A percentile compares a stretch with the other conserved stretches of the same genome.
Conservation (phyloP, 2,113 vertebrate genomes). For the Cathartes aura region DNA sequence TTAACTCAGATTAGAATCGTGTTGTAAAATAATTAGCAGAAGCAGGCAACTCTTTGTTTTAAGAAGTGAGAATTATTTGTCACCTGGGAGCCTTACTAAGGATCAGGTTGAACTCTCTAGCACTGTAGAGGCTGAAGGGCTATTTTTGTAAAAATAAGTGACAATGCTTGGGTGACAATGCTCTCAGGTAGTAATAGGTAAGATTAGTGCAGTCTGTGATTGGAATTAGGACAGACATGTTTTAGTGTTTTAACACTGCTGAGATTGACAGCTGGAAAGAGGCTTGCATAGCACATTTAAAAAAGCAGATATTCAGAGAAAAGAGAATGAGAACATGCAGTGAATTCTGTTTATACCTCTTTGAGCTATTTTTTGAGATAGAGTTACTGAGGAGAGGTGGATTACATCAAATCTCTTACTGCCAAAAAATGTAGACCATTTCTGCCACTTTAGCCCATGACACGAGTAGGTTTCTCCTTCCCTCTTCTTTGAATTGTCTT, state of each 20-base stretch:
- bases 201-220: not conserved
- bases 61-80: not conserved
- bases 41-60: not conserved
- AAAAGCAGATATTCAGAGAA: constrained; percentile 33
- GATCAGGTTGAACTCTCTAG: not conserved
- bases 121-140: not conserved
- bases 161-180: not conserved
- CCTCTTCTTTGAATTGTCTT: not conserved
- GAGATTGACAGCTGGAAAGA: constrained; percentile 40
- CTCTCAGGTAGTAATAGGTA: not conserved
- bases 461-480: not conserved
- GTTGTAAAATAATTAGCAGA: not conserved
- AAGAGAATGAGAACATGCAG: not conserved
- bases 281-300: not conserved
- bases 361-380: constrained; percentile 25
- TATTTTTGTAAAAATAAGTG: not conserved
- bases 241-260: not conserved
- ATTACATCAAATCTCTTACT: not conserved
- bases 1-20: not conserved
- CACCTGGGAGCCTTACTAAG: not conserved
- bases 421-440: not conserved
- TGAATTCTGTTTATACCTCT: constrained; percentile 17
- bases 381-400: constrained; percentile 11
- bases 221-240: constrained; percentile 15
- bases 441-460: not conserved